Base-by-base conservation (phyloP, 2,113 vertebrate genomes). In the Colius striatus region DNA sequence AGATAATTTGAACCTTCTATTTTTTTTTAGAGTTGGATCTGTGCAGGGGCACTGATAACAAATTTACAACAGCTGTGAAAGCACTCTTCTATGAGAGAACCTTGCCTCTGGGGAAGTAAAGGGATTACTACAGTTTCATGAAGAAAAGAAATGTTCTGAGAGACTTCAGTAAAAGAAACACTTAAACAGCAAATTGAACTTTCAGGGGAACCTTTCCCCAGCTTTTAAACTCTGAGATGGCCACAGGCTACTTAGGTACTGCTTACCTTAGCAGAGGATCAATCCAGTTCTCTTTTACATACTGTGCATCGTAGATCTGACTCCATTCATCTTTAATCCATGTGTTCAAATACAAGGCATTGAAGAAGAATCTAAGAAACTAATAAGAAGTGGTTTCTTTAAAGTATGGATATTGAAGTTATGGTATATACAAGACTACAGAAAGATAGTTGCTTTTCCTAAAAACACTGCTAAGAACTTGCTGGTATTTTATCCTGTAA, bases 351-450 rank as follows among this genome's bases (percentile, higher is more conserved):
- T 99, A 96, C 58, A 95, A 60, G 48, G 89, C 87, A 96, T 98
- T 98, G 97, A 99, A 99, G 97, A 99, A 98, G 97, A 99, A 99
- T 63, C 96, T 96, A 75, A 99, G 98, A 97, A 99, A 99, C 99
- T 99, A 90, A 72, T 16, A 81, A 95, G 17, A 95, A 58, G 34
- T 13, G 5, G 11, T 47, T 67, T 36, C 1, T 47, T 80, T 92
- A 62, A 89, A 90, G 76, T 30, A 58, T 22, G 45, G 34, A 67
- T 51, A 32, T n/a, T 88, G 45, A 65, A 90, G 9, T 27, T 17
- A 68, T 9, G 5, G 36, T 45, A 6, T 65, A 41, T 16, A 12
- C 62, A 86, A 75, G 16, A 51, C 41, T 90, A 70, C 29, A 61
- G 41, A 82, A 57, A 80, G 16, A 80, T 19, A 38, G 21, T 10